Conservation (phyloP, 2,113 vertebrate genomes). For the Bostrychus sinensis region DNA sequence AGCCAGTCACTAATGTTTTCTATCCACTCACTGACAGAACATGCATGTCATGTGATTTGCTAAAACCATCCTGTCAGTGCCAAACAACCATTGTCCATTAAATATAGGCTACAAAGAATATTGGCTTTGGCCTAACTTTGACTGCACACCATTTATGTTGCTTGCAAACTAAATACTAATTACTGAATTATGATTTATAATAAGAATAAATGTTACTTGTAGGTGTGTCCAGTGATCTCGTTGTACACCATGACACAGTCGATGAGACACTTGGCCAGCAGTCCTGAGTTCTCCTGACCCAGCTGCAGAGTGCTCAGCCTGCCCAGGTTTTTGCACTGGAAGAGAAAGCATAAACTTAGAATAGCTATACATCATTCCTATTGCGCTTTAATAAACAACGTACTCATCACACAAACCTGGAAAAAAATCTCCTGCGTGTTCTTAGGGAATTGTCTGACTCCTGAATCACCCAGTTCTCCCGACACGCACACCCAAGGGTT, state of each 20-base stretch:
- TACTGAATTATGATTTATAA: no score
- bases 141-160: no score
- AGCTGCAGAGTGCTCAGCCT: conserved; percentile 95
- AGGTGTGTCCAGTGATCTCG: conserved; percentile 95
- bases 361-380: not conserved
- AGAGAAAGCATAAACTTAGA: conserved; percentile 22
- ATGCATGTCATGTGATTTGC: not conserved
- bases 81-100: no score
- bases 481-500: conserved; percentile 97
- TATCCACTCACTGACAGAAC: not conserved
- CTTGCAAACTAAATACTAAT: no score
- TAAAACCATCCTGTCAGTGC: no score
- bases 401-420: conserved; percentile 83
- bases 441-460: conserved; percentile 92
- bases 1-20: no score
- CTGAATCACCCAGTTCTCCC: conserved; percentile 94
- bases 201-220: no score
- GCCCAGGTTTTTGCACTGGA: conserved; percentile 95
- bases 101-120: no score
- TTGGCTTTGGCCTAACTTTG: no score
- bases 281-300: conserved; percentile 95
- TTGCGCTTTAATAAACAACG: not conserved
- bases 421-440: conserved; percentile 96
- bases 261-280: conserved; percentile 97
- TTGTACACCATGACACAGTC: conserved; percentile 98